These are phyloP conservation scores for Brachyalestes nurse DNA, from an alignment of 2,797 vertebrate genomes.

Conservation along the genomic window DNA sequence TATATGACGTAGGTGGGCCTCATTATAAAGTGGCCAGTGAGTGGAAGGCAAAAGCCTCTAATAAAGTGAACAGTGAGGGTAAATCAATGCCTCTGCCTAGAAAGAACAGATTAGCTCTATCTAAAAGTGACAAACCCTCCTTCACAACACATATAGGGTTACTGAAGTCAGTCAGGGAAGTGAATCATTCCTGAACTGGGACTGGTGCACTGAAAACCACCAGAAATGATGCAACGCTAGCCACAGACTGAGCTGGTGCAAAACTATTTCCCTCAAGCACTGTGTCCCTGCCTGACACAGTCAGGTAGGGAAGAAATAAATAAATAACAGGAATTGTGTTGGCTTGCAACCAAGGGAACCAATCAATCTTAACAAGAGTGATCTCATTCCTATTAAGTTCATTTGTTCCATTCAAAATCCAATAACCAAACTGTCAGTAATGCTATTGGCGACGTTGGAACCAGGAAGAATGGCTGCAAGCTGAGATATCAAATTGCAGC, in stretches of 20 bases:
- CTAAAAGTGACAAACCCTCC: background rate
- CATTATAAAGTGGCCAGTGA: background rate
- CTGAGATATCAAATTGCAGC: conserved; percentile 42
- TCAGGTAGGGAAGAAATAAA: conserved; percentile 35
- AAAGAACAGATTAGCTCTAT: background rate
- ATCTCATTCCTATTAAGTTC: conserved; percentile 59
- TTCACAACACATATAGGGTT: background rate
- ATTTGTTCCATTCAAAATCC: conserved; percentile 63
- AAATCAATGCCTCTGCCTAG: background rate
- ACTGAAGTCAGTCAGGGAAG: background rate
- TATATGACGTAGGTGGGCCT: background rate
- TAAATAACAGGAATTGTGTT: conserved; percentile 48
- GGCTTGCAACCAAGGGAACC: conserved; percentile 43
- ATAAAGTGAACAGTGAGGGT: background rate
- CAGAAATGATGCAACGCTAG: conserved; percentile 32
- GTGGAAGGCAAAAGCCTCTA: no score
- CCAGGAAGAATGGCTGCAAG: conserved; percentile 38
- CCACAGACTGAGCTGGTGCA: background rate
- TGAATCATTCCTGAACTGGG: background rate
- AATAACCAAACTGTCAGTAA: conserved; percentile 59
- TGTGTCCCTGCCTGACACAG: conserved; percentile 9
- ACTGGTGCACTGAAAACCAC: background rate
- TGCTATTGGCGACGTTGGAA: conserved; percentile 35
- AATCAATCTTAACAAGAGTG: conserved; percentile 52
- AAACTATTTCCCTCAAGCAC: conserved; percentile 11